Evolutionary conservation across 2,888 invertebrate species (phyloP).

Genomic region (Drosophila sordidula): DNA sequence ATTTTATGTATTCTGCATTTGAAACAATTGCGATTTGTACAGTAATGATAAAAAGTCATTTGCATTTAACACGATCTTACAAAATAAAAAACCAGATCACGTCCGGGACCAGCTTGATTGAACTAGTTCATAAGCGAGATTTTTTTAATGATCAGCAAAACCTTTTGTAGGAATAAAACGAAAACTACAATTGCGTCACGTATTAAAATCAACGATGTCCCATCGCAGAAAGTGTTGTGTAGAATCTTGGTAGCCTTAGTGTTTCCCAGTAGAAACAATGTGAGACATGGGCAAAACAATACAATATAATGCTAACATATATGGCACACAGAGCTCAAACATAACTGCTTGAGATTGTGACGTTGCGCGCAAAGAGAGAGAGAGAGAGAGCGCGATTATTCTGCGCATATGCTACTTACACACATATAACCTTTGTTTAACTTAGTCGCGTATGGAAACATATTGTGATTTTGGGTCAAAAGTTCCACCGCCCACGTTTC

Average conservation of each 20-base stretch:
- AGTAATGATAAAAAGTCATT: no score
- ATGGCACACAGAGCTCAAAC: no score
- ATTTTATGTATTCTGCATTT: no score
- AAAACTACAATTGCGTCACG: conserved; percentile 1
- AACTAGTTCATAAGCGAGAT: conserved; percentile 15
- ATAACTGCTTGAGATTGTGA: conserved; percentile 16
- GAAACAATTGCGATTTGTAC: no score
- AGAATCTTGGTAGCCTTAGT: neutral
- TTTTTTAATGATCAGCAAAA: neutral
- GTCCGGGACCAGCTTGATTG: neutral
- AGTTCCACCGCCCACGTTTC: neutral
- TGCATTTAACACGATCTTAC: no score
- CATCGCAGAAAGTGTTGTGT: neutral
- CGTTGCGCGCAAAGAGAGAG: conserved; percentile 36
- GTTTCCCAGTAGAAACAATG: neutral
- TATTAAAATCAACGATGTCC: neutral
- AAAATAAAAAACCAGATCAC: neutral
- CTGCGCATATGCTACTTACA: conserved; percentile 3
- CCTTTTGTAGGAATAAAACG: neutral
- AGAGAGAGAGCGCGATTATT: neutral
- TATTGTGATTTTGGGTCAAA: conserved; percentile 7
- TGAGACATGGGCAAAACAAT: neutral
- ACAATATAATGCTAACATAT: neutral
- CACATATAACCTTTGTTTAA: conserved; percentile 1
- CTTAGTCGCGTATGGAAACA: conserved; percentile 18